These are phyloP conservation scores for Hippocampus kuda DNA, from an alignment of 2,797 vertebrate species.

Conservation along the genomic window DNA sequence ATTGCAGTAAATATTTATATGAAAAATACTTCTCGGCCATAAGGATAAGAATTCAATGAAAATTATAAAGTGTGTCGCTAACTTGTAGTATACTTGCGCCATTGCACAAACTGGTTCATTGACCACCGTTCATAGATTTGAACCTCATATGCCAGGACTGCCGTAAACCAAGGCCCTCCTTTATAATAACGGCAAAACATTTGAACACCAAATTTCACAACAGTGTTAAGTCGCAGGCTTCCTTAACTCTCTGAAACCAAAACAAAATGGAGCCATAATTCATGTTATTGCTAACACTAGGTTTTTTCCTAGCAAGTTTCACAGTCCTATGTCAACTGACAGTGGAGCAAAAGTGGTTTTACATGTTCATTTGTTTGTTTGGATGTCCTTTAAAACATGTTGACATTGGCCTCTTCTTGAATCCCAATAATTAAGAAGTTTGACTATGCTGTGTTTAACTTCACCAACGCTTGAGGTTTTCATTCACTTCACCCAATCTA, in stretches of 20 bases:
- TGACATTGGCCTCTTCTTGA: slow-evolving; percentile 9
- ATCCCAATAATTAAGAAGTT: slow-evolving; percentile 4
- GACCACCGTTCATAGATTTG: neutral
- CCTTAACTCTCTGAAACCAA: neutral
- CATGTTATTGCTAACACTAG: neutral
- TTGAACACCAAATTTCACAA: slow-evolving; percentile 1
- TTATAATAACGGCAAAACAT: slow-evolving; percentile 1
- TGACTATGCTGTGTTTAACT: slow-evolving; percentile 6
- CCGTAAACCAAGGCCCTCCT: neutral
- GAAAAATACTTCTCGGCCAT: no score
- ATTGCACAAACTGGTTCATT: neutral
- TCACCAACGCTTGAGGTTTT: slow-evolving; percentile 8
- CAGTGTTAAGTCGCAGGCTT: neutral
- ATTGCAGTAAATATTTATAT: no score
- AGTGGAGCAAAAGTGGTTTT: slow-evolving; percentile 10
- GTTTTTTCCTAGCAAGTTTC: neutral
- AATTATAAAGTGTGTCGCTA: no score
- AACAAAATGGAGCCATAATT: slow-evolving; percentile 1
- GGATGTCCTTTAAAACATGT: slow-evolving; percentile 17
- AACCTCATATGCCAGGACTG: neutral
- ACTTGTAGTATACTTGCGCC: no score
- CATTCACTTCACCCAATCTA: slow-evolving; percentile 11
- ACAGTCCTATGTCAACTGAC: neutral
- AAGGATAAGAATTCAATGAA: no score
- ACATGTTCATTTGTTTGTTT: slow-evolving; percentile 18